phyloP scores from a whole-genome alignment of 2,797 vertebrate genomes.

The Phrynocephalus guinanensis region DNA sequence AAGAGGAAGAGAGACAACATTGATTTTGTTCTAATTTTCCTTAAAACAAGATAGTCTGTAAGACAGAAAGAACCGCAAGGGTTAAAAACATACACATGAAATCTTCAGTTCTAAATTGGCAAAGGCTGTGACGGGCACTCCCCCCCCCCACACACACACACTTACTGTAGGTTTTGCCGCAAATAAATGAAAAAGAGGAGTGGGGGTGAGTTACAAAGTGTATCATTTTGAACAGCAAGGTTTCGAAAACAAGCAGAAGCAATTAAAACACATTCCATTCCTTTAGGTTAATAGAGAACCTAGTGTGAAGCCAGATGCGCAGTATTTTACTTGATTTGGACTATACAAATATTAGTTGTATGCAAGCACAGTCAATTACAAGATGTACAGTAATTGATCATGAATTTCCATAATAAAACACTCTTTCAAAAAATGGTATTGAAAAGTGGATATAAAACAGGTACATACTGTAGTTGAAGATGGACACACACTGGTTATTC shows the following conservation, averaged over 20 bases:
- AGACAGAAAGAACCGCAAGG: slow-evolving; percentile 53
- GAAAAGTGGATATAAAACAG: background rate
- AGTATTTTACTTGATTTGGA: background rate
- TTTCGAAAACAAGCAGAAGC: slow-evolving; percentile 57
- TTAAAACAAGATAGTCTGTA: slow-evolving; percentile 15
- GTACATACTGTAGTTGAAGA: background rate
- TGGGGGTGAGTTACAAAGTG: slow-evolving; percentile 32
- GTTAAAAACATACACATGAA: slow-evolving; percentile 30
- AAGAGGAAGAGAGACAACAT: slow-evolving; percentile 38
- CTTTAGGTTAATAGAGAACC: slow-evolving; percentile 34
- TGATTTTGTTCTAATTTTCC: slow-evolving; percentile 13
- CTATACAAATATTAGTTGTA: slow-evolving; percentile 41
- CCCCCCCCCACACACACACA: background rate
- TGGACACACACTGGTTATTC: too few relatives aligned
- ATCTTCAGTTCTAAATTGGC: slow-evolving; percentile 35
- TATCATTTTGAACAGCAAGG: slow-evolving; percentile 20
- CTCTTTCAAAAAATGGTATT: background rate
- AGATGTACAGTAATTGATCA: background rate
- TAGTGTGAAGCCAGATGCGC: background rate
- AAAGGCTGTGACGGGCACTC: slow-evolving; percentile 32
- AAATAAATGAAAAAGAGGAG: slow-evolving; percentile 16
- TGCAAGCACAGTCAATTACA: slow-evolving; percentile 50
- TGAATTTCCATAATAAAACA: background rate
- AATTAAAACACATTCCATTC: slow-evolving; percentile 56
- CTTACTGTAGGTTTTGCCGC: slow-evolving; percentile 29